A percentile compares a stretch with the other conserved stretches of the same genome.
phyloP scores from a whole-genome alignment of 2,888 invertebrate genomes.

The Drosophila atroscutellata region DNA sequence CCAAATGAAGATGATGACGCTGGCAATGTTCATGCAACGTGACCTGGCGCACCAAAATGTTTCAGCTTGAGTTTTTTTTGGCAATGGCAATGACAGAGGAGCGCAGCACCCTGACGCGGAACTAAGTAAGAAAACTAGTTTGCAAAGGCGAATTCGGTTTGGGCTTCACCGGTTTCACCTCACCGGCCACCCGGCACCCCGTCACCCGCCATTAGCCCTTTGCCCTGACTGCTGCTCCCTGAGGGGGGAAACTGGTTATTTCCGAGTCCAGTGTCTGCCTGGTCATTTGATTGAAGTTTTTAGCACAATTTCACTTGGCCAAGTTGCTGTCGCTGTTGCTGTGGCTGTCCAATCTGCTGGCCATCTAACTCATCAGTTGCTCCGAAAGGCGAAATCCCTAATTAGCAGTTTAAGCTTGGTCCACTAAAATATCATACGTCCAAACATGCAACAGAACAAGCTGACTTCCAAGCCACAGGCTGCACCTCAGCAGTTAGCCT shows the following conservation, averaged over 20 bases:
- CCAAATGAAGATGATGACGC: neutral
- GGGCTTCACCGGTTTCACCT: slow-evolving; percentile 36
- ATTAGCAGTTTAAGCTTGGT: slow-evolving; percentile 14
- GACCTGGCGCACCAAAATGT: slow-evolving; percentile 49
- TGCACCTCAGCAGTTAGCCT: neutral
- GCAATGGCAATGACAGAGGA: slow-evolving; percentile 38
- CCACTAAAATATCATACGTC: neutral
- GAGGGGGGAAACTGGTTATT: slow-evolving; percentile 58
- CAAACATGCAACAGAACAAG: neutral
- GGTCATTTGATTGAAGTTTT: slow-evolving; percentile 70
- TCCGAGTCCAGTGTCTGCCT: slow-evolving; percentile 20
- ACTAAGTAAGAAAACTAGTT: slow-evolving; percentile 74
- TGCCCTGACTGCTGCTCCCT: slow-evolving; percentile 2
- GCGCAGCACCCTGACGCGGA: slow-evolving; percentile 52
- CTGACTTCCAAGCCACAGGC: neutral
- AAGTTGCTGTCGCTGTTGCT: slow-evolving; percentile 10
- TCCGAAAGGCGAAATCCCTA: slow-evolving; percentile 17
- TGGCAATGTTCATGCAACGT: slow-evolving; percentile 51
- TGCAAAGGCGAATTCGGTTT: slow-evolving; percentile 34
- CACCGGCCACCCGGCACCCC: neutral
- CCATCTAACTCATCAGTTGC: slow-evolving; percentile 15
- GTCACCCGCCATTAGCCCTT: slow-evolving; percentile 21
- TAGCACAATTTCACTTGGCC: slow-evolving; percentile 56
- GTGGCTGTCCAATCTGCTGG: slow-evolving; percentile 3
- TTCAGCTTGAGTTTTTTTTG: slow-evolving; percentile 29